These are phyloP conservation scores for Hippocampus comes DNA, from an alignment of 2,113 vertebrate species.

Conservation along the genomic window DNA sequence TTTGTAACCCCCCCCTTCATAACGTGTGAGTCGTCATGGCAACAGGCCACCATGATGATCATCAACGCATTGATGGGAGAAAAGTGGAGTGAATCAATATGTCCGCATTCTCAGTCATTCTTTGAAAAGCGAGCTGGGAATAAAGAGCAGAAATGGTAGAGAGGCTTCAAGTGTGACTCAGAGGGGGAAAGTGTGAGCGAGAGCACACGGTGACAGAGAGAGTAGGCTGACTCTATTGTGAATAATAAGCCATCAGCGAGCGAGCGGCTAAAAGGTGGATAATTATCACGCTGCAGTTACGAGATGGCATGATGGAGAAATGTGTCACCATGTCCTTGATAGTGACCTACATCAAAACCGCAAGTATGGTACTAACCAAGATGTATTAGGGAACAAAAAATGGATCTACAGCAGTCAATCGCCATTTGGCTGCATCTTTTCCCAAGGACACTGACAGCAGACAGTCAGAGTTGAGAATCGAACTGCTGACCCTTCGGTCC, in stretches of 20 bases:
- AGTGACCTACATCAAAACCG: conserved; percentile 43
- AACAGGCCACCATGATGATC: conserved; percentile 41
- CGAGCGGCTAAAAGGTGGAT: conserved; percentile 38
- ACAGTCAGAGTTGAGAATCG: no score
- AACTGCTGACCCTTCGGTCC: no score
- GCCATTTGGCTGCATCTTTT: no score
- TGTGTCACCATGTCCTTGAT: conserved; percentile 60
- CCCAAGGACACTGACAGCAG: no score
- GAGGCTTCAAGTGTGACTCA: conserved; percentile 43
- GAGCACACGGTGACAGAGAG: conserved; percentile 8
- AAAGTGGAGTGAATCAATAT: conserved; percentile 44
- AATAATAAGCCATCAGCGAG: conserved; percentile 53
- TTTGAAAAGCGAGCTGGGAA: conserved; percentile 26
- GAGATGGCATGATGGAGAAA: conserved; percentile 50
- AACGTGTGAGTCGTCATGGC: conserved; percentile 37
- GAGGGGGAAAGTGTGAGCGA: conserved; percentile 11
- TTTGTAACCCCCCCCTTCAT: conserved; percentile 8
- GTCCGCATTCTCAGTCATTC: conserved; percentile 34
- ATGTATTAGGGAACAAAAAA: neutral
- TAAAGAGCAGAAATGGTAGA: conserved; percentile 20
- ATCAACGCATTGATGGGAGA: conserved; percentile 28
- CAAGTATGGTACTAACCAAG: conserved; percentile 19
- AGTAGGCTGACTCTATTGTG: conserved; percentile 38
- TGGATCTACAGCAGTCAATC: neutral
- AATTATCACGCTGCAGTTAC: conserved; percentile 58